A percentile compares a stretch with the other conserved stretches of the same genome.
Conservation (phyloP, 2,797 vertebrate genomes). For the Labroides dimidiatus region DNA sequence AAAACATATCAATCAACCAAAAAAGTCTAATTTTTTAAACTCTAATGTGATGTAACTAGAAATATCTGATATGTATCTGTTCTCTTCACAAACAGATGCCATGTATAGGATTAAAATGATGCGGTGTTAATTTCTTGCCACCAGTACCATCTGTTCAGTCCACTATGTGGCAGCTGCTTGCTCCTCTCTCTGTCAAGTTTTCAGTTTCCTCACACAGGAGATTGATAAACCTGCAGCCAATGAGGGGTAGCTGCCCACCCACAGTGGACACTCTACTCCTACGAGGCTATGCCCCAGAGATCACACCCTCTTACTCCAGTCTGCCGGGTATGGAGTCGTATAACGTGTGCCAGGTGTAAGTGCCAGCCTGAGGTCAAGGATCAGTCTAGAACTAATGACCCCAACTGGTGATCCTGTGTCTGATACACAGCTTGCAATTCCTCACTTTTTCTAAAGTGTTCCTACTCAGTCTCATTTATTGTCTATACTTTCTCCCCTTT, state of each 20-base stretch:
- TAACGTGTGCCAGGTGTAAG: conserved; percentile 67
- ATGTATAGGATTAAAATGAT: conserved; percentile 62
- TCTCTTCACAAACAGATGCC: conserved; percentile 44
- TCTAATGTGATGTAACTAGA: conserved; percentile 29
- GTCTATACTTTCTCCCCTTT: conserved; percentile 56
- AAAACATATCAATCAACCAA: conserved; percentile 5
- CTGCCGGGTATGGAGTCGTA: conserved; percentile 50
- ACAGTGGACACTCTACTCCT: conserved; percentile 52
- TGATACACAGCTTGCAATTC: conserved; percentile 33
- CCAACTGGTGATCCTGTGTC: conserved; percentile 3
- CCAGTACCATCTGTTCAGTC: conserved; percentile 74
- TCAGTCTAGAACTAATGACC: conserved; percentile 55
- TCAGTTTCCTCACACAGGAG: conserved; percentile 69
- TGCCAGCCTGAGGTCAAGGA: conserved; percentile 58
- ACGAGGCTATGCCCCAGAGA: conserved; percentile 44
- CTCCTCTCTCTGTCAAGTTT: conserved; percentile 55
- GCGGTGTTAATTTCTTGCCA: conserved; percentile 64
- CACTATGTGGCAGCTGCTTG: conserved; percentile 71
- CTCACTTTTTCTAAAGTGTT: conserved; percentile 50
- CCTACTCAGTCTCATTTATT: conserved; percentile 56
- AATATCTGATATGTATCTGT: conserved; percentile 25
- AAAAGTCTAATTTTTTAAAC: conserved; percentile 23
- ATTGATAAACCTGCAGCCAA: conserved; percentile 63
- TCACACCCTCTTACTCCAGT: conserved; percentile 41
- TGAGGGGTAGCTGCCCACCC: conserved; percentile 54